Evolutionary conservation across 1,140 invertebrate genomes (phyloP).

Genomic region (Amphibalanus amphitrite): DNA sequence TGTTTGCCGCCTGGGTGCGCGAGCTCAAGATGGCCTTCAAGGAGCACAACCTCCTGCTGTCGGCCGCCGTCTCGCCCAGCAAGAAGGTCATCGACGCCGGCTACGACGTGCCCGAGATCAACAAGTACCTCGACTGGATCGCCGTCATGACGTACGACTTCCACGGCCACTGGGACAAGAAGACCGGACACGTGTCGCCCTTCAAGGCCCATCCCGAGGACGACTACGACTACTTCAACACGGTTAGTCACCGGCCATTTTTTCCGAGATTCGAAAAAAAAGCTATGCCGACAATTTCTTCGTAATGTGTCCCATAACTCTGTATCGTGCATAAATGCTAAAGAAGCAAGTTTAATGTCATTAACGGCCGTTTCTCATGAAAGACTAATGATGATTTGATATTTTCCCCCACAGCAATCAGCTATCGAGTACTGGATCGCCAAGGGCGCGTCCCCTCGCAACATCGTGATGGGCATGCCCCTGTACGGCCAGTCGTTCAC

Average conservation of each 20-base stretch:
- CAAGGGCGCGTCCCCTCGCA: conserved; percentile 58
- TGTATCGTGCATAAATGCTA: too few species aligned
- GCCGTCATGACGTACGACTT: conserved; percentile 72
- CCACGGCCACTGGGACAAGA: conserved; percentile 65
- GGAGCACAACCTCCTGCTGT: conserved; percentile 41
- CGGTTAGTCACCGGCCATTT: conserved; percentile 26
- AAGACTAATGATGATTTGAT: too few species aligned
- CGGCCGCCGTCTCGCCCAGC: conserved; percentile 39
- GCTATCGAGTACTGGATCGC: conserved; percentile 69
- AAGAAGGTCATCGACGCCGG: conserved; percentile 34
- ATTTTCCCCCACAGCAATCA: conserved; percentile 49
- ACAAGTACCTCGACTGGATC: conserved; percentile 59
- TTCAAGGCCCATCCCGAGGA: conserved; percentile 59
- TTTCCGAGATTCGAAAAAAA: too few species aligned
- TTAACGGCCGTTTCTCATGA: too few species aligned
- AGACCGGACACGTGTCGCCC: conserved; percentile 63
- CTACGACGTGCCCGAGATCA: conserved; percentile 54
- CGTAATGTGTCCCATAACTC: too few species aligned
- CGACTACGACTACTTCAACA: conserved; percentile 32
- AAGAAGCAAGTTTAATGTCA: too few species aligned
- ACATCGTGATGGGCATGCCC: conserved; percentile 72
- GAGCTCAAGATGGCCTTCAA: conserved; percentile 56
- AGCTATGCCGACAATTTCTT: too few species aligned
- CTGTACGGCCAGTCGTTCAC: conserved; percentile 73
- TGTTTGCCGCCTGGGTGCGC: conserved; percentile 47